phyloP scores from a whole-genome alignment of 2,888 invertebrate genomes.

The Arge pagana region DNA sequence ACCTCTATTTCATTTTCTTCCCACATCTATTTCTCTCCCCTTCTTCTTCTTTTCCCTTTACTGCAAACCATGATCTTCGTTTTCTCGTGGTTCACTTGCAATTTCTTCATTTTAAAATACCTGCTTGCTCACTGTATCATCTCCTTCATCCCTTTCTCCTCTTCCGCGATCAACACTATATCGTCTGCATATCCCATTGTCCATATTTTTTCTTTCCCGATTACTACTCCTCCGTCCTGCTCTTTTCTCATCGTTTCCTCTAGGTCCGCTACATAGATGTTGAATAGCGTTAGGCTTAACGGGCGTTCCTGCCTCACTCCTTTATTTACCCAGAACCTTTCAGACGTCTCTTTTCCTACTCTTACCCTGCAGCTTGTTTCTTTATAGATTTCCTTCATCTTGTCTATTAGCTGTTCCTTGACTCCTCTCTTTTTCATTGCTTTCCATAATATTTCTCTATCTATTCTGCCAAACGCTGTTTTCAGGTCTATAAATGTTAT shows the following conservation, averaged over 20 bases:
- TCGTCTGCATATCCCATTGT: constrained; percentile 9
- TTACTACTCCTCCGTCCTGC: constrained; percentile 14
- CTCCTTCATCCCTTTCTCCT: constrained; percentile 11
- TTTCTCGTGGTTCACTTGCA: constrained; percentile 5
- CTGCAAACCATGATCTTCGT: constrained; percentile 19
- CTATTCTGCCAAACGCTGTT: constrained; percentile 28
- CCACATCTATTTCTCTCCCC: constrained; percentile 10
- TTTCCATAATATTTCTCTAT: constrained; percentile 22
- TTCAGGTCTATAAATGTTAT: constrained; percentile 25
- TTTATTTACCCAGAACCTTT: constrained; percentile 15
- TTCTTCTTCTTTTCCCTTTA: constrained; percentile 13
- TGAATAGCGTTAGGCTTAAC: constrained; percentile 25
- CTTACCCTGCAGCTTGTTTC: constrained; percentile 21
- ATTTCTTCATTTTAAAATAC: constrained; percentile 9
- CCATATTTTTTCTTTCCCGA: constrained; percentile 20
- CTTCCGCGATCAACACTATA: constrained; percentile 3
- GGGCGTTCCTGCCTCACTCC: constrained; percentile 30
- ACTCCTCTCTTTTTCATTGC: constrained; percentile 18
- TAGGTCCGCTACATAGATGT: constrained; percentile 27
- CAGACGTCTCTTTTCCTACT: constrained; percentile 16
- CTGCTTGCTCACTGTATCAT: constrained; percentile 5
- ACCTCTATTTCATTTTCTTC: constrained; percentile 20
- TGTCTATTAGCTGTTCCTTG: constrained; percentile 15
- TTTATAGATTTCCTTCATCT: constrained; percentile 14
- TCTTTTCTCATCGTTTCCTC: constrained; percentile 16